Evolutionary conservation across 2,797 vertebrate species (phyloP), one percentile per base, ranked within the genome.

Genomic region (Calcarius lapponicus): DNA sequence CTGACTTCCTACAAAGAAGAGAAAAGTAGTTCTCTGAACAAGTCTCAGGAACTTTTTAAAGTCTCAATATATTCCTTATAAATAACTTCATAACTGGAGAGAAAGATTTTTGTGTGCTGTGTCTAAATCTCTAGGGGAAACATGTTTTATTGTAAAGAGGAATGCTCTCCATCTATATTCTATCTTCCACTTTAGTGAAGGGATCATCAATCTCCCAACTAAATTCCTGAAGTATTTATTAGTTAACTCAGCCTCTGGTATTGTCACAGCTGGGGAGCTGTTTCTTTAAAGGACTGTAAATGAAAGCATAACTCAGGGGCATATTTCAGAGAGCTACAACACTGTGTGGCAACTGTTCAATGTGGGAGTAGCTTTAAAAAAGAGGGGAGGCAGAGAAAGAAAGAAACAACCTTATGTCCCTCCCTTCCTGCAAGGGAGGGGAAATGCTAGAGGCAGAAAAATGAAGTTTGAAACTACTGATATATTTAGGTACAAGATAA

Each of bases 191-290:
- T 91, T 96, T 80, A 78, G 79, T 75, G 84, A 71, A 92, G 86
- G 91, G 53, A 80, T 94, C 60, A 60, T 64, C 64, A 67, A 50
- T 75, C 86, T 76, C 60, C 78, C 24, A 58, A 87, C 73, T 69
- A 74, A 54, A 73, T 92, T 96, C 75, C 67, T 92, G 61, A 88
- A 94, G 84, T 94, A 48, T 93, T 96, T 90, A 66, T 94, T 94
- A 76, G 66, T 91, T 94, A 94, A 85, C 86, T 43, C 66, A 94
- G 64, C 65, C 86, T 90, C 76, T 56, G 48, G 78, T 81, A 76
- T 64, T 80, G 67, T 61, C 75, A 56, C 32, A 70, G 81, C 34
- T 86, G 50, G 56, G 75, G 80, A 86, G 48, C 74, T 83, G 48
- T 91, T 95, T 78, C 72, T 94, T 90, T 87, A 80, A 83, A 93